Evolutionary conservation across 37 sponge, comb jelly and placozoan genomes (phyloP).

Genomic region (Haliclona indistincta): DNA sequence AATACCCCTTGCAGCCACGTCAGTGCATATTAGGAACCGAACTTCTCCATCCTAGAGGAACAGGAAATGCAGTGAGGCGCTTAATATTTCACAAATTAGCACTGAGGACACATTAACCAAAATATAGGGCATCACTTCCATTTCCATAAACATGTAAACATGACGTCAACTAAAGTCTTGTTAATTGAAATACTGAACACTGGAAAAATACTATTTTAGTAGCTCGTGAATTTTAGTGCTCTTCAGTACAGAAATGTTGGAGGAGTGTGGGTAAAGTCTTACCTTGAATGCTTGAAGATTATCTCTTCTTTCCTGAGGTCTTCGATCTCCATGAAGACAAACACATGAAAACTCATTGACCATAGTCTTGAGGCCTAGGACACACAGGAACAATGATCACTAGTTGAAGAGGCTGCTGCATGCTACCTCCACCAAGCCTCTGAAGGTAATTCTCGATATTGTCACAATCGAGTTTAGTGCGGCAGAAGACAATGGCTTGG

Average conservation of each 20-base stretch:
- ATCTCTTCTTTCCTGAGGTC: slow-evolving; percentile 79
- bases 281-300: slow-evolving; percentile 91
- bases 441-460: slow-evolving; percentile 85
- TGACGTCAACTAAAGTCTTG: no score
- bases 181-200: no score
- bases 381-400: not conserved
- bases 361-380: slow-evolving; percentile 49
- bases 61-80: not conserved
- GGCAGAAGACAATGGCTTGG: slow-evolving; percentile 94
- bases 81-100: not conserved
- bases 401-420: no score
- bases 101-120: not conserved
- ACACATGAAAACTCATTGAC: slow-evolving; percentile 92
- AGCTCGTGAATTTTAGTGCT: no score
- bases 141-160: no score
- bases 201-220: no score
- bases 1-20: slow-evolving; percentile 96
- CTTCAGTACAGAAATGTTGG: not conserved
- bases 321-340: slow-evolving; percentile 93
- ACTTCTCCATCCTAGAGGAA: slow-evolving; percentile 73
- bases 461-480: slow-evolving; percentile 98
- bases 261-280: not conserved
- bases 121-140: not conserved
- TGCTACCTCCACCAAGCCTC: slow-evolving; percentile 59
- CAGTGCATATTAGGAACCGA: slow-evolving; percentile 94